Conservation (phyloP, 2,888 invertebrate genomes). For the Clistopyga incitator region DNA sequence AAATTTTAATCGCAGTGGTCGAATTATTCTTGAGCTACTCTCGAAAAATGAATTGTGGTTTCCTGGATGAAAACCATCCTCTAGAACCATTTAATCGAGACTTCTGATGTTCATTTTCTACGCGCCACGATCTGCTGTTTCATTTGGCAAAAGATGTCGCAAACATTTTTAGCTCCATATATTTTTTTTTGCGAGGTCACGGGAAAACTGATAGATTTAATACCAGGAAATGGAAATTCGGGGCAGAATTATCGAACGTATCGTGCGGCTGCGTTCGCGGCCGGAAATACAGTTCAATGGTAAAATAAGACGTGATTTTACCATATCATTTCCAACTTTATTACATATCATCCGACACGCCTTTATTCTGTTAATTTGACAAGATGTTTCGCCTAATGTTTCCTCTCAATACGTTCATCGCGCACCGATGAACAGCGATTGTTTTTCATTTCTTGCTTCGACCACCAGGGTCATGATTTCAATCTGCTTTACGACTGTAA, state of each 20-base stretch:
- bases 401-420: background rate
- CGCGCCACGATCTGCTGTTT: too few relatives aligned
- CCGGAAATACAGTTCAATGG: background rate
- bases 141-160: too few relatives aligned
- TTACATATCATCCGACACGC: slow-evolving; percentile 2
- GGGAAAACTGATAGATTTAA: too few relatives aligned
- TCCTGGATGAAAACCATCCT: too few relatives aligned
- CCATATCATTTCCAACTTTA: background rate
- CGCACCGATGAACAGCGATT: background rate
- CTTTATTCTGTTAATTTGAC: background rate
- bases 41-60: too few relatives aligned
- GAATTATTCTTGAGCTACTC: too few relatives aligned
- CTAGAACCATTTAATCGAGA: too few relatives aligned
- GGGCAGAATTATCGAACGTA: background rate
- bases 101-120: too few relatives aligned
- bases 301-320: background rate
- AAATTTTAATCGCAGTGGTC: too few relatives aligned
- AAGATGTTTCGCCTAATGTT: background rate
- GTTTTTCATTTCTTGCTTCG: slow-evolving; percentile 6
- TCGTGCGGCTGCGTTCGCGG: background rate
- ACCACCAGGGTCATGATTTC: slow-evolving; percentile 3
- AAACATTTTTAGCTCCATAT: too few relatives aligned
- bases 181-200: too few relatives aligned
- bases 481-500: background rate
- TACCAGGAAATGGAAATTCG: background rate